Conservation (phyloP, 2,113 vertebrate species). For the Zosterops hypoxanthus region DNA sequence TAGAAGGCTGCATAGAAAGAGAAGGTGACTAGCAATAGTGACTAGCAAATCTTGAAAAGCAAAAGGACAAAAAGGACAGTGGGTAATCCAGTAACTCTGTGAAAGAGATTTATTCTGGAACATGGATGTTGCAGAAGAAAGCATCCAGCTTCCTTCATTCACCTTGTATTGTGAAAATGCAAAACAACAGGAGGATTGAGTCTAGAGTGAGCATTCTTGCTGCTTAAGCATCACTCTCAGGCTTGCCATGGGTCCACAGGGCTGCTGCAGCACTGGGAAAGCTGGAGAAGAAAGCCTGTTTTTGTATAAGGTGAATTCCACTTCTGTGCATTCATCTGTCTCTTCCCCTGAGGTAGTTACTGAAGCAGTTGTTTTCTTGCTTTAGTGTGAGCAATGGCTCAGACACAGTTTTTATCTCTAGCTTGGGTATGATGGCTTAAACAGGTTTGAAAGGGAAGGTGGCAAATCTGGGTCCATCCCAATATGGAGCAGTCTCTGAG, state of each 20-base stretch:
- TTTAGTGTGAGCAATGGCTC: background rate
- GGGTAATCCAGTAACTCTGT: background rate
- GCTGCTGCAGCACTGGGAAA: background rate
- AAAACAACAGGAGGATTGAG: background rate
- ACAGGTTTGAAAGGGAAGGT: background rate
- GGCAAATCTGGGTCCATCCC: background rate
- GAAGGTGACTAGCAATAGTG: background rate
- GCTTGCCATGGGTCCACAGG: background rate
- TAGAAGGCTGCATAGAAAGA: background rate
- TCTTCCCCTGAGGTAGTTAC: background rate
- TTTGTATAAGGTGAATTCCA: background rate
- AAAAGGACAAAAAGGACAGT: background rate
- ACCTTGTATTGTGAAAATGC: background rate
- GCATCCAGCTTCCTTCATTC: background rate
- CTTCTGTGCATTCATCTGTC: background rate
- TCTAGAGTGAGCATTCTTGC: background rate
- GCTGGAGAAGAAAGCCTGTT: background rate
- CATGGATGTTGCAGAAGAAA: background rate
- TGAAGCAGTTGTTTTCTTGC: background rate
- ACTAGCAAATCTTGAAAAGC: background rate
- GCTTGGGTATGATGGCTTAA: background rate
- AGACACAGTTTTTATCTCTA: background rate
- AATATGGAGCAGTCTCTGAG: background rate
- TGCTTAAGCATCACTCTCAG: background rate
- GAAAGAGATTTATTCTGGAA: slow-evolving; percentile 9